Conservation (phyloP, 1,140 invertebrate species). For the Alviniconcha marisindica region DNA sequence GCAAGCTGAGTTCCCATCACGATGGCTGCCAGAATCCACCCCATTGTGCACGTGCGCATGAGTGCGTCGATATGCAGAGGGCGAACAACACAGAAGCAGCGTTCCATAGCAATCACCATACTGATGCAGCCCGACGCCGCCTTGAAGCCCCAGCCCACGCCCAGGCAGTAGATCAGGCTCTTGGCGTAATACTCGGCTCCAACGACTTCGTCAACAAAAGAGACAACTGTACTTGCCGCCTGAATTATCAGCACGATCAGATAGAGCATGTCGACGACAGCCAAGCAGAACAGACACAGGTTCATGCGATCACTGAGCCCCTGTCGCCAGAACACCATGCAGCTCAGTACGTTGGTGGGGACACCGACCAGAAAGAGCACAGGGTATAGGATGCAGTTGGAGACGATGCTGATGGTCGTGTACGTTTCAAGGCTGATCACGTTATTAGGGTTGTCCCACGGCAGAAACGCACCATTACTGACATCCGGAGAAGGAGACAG, state of each 20-base stretch:
- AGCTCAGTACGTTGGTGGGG: background rate
- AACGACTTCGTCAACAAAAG: background rate
- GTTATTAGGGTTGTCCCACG: conserved; percentile 23
- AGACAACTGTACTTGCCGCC: conserved; percentile 9
- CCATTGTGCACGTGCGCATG: conserved; percentile 18
- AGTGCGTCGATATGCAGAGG: conserved; percentile 5
- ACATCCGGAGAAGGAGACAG: background rate
- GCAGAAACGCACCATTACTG: background rate
- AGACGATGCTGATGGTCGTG: background rate
- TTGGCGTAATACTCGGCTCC: conserved; percentile 8
- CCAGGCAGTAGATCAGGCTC: conserved; percentile 24
- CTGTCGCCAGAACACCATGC: conserved; percentile 10
- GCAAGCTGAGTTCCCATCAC: conserved; percentile 10
- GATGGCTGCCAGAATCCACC: background rate
- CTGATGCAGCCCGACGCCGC: conserved; percentile 22
- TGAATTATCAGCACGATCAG: conserved; percentile 20
- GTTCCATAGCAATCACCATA: conserved; percentile 4
- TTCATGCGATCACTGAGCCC: conserved; percentile 20
- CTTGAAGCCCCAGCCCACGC: conserved; percentile 31
- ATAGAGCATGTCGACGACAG: conserved; percentile 1
- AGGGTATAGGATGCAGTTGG: background rate
- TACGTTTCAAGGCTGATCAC: background rate
- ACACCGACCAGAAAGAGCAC: background rate
- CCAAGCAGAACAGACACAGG: conserved; percentile 21
- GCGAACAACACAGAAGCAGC: background rate